Base-by-base conservation (phyloP, 2,113 vertebrate genomes). In the Suncus etruscus region DNA sequence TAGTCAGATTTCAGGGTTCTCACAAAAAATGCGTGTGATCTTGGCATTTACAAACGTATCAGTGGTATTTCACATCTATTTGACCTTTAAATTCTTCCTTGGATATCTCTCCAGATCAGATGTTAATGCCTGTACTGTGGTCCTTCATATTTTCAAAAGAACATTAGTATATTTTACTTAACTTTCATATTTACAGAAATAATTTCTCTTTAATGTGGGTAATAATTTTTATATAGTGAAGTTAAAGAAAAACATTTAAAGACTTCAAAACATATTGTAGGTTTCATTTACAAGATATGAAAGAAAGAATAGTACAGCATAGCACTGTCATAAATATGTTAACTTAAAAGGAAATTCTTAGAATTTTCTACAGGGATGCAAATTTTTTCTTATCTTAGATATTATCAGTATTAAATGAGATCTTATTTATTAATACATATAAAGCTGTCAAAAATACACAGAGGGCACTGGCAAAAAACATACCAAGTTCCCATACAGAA, bases 271-370 rank as follows among this genome's bases (percentile, higher is more conserved):
- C 18, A 70, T 18, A 84, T 58, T 27, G 11, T 32, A 80, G 63
- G 45, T 31, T 91, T 89, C 73, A 87, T 89, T 89, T 89, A 79
- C 68, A 84, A 83, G 51, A 78, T 29, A 86, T 24, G 78, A 83
- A 86, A 81, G 32, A 84, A 79, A 73, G 3, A 18, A 11, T 31
- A 69, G 78, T 48, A 85, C n/a, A 50, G 7, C 24, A 83, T 77
- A 86, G 29, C 4, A 45, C 8, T 81, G 16, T 65, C 70, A 87
- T 89, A 80, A 93, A 70, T n/a, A 84, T 20, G 2, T 7, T 91
- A 45, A 14, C 29, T 91, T 92, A 25, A 90, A 87, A 89, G 68
- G 29, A 89, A 93, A 85, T 87, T 90, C 78, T 47, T 29, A 82
- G 66, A 92, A 87, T 87, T 72, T 83, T 6, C 66, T 87, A 51